Base-by-base conservation (phyloP, 2,888 invertebrate species). In the Fragum sueziense region DNA sequence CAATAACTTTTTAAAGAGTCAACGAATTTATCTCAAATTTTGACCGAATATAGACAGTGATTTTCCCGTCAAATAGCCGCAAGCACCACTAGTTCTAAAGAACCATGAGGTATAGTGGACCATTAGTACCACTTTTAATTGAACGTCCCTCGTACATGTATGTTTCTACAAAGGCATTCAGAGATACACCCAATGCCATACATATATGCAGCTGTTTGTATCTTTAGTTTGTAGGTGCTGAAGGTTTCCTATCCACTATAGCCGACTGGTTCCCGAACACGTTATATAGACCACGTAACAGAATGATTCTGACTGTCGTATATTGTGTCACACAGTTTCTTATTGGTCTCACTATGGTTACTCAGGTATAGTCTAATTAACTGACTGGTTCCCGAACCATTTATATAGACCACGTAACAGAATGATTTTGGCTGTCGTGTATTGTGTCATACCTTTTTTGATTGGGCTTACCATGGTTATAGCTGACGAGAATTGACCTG, bases 221-320 rank as follows among this genome's bases (percentile, higher is more conserved):
- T 7, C 62, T 88, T 57, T 84, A 94, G 94, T 98, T 98, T 93
- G 98, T 97, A 90, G 98, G 98, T 71, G 97, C 98, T 96, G 98
- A 98, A 94, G 97, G 97, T 14, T 98, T 99, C 93, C 97, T 99
- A 89, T 99, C 99, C 0, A 98, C 98, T 0, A 96, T 99, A 88
- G 97, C 94, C 34, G 99, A 99, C 93, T 98, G 98, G 94, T 99
- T 98, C 97, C 99, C 99, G 0, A 96, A 96, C 87, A 94, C 96
- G 9, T 94, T 99, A 34, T 87, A 92, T 57, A 88, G 87, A n/a
- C 89, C 54, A 0, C 57, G 65, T 6, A 79, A 91, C 6, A 97
- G 98, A 94, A 98, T 99, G 93, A 94, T 97, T 68, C 98, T 99
- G 93, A 98, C 98, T 74, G 97, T 97, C 0, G 94, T 97, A 47